Evolutionary conservation across 2,797 vertebrate species (phyloP), one percentile per base, ranked within the genome.

Genomic region (Micropoecilia bifurca): DNA sequence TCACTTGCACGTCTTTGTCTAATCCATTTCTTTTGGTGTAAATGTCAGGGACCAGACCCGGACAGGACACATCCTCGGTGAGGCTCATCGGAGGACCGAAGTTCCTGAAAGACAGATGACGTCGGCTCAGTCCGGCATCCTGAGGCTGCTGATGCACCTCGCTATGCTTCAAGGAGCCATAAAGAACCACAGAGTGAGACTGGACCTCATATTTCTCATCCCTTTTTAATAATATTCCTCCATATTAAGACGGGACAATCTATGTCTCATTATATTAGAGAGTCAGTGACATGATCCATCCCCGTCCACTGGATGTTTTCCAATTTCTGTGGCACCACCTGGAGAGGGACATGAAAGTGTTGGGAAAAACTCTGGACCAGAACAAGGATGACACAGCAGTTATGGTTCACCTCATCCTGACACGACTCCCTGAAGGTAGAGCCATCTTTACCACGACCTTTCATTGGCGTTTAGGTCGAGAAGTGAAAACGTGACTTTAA

Each of bases 281-380:
- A n/a, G 83, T 96, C 1, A 6, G 12, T 3, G 22, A 69, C 50
- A 89, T 96, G 92, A 95, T 96, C 79, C 90, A 90, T 7, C 93
- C 92, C 1, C 3, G 0, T 1, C 85, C 93, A 0, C 0, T 0
- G 0, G 59, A 95, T 45, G 92, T 93, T 6, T 0, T 50, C 9
- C 30, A 1, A 71, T 96, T 96, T 87, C 89, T 96, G 66, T 95
- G 90, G 93, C 20, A 41, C 0, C 96, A 96, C 69, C 90, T 96
- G 2, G 91, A 95, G 36, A 89, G 79, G 69, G 95, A 96, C 90
- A 4, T 96, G 85, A 3, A 20, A 0, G 77, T 90, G 12, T 36
- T 96, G 88, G 90, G 92, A 0, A 14, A 82, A n/a, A 82, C 84
- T 45, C 85, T 96, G 82, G 87, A 88, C 79, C 89, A 90, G 87